Evolutionary conservation across 2,113 vertebrate genomes (phyloP), one percentile per base, ranked within the genome.

Genomic region (Natator depressus): DNA sequence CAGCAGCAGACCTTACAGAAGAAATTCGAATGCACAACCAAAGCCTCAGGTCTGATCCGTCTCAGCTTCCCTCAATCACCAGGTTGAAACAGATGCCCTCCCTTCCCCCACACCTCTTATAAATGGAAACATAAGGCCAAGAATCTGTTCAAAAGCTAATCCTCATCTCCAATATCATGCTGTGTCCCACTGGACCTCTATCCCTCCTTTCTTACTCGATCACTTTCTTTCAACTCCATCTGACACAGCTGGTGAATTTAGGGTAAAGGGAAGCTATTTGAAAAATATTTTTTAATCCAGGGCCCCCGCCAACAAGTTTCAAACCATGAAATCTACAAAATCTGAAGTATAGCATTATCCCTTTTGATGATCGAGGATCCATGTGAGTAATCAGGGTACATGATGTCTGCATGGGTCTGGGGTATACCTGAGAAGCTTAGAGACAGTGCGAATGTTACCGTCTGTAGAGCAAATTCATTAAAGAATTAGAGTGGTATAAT

Each of bases 371-470:
- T 35, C 49, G n/a, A 31, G 85, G 89, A 82, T 49, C 50, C 89
- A 85, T 0, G 0, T 27, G 22, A 10, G 47, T 62, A 80, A 65
- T 20, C 1, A 6, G 49, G n/a, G 55, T 47, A 19, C 19, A 10
- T 51, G 55, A 17, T 0, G 3, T 0, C 0, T 0, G 1, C 13
- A 76, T 51, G 8, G 47, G 27, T 57, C 88, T 79, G 83, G 2
- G 24, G 82, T 89, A 90, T 47, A 9, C 25, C 35, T 72, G 17
- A 22, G 1, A 42, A 78, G 10, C 46, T 86, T 72, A 42, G 47
- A 78, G 75, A 80, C 16, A 81, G 80, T 87, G 88, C n/a, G 8
- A 62, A 6, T 79, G n/a, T 31, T 46, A 54, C 2, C 22, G 35
- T 72, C 80, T 84, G 80, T 62, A 31, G 27, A 91, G 20, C 25